Percentiles rank a stretch among this genome's conserved stretches.
Conservation (phyloP, 2,888 invertebrate species). For the Monoplex corrugatus region DNA sequence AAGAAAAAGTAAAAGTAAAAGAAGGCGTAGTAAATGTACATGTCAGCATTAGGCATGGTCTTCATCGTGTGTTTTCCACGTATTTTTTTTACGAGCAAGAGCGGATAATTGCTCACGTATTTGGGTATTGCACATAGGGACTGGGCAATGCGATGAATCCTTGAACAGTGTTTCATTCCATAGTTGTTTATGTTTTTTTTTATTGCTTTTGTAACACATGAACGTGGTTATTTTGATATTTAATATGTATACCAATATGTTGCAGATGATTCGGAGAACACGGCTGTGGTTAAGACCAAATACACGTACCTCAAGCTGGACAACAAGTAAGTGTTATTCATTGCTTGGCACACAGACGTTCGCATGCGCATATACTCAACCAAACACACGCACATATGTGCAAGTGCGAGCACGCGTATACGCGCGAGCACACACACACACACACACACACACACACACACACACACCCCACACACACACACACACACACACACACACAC, state of each 20-base stretch:
- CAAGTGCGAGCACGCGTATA: not conserved
- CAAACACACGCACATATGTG: not conserved
- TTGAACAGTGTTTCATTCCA: too few relatives aligned
- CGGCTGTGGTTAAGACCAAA: constrained; percentile 31
- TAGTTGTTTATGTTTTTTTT: too few relatives aligned
- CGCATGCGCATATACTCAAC: not conserved
- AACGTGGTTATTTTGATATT: too few relatives aligned
- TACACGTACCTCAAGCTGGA: constrained; percentile 33
- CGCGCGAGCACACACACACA: not conserved
- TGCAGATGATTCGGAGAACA: constrained; percentile 16
- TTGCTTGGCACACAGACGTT: not conserved
- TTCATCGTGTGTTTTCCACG: too few relatives aligned
- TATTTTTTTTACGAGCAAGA: too few relatives aligned
- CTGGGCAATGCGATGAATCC: too few relatives aligned
- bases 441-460: not conserved
- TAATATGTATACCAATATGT: too few relatives aligned
- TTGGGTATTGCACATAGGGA: too few relatives aligned
- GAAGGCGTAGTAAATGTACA: not conserved
- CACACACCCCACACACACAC: not conserved
- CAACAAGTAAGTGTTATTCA: constrained; percentile 21
- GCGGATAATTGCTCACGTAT: too few relatives aligned
- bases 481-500: not conserved
- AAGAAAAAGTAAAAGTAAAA: not conserved
- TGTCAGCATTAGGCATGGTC: too few relatives aligned
- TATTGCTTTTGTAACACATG: too few relatives aligned